Percentiles rank a stretch among this genome's conserved stretches.
phyloP scores from a whole-genome alignment of 2,888 invertebrate species.

The Limnephilus marmoratus region DNA sequence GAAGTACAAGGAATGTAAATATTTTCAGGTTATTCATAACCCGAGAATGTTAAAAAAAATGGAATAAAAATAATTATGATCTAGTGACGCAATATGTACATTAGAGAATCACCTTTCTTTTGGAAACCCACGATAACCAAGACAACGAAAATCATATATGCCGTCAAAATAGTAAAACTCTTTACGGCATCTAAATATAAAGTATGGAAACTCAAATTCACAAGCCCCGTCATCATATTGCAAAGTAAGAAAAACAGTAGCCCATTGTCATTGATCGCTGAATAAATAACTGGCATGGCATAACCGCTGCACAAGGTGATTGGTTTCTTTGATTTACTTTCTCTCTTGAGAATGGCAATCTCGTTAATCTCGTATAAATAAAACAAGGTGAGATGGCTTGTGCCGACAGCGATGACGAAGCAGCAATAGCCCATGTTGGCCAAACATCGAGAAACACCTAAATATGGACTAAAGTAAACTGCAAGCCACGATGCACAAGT shows the following conservation, averaged over 20 bases:
- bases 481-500: constrained; percentile 72
- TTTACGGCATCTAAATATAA: constrained; percentile 71
- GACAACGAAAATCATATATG: constrained; percentile 78
- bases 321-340: constrained; percentile 62
- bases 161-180: constrained; percentile 77
- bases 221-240: constrained; percentile 89
- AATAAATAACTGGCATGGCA: constrained; percentile 78
- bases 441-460: constrained; percentile 86
- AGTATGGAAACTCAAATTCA: constrained; percentile 86
- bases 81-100: neutral
- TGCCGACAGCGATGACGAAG: constrained; percentile 84
- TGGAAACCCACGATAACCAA: constrained; percentile 68
- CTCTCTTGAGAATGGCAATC: constrained; percentile 35
- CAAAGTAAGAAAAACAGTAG: constrained; percentile 89
- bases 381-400: constrained; percentile 77
- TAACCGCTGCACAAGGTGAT: constrained; percentile 49
- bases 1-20: no score
- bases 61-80: neutral
- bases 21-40: no score
- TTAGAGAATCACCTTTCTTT: constrained; percentile 41
- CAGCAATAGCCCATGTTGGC: constrained; percentile 90
- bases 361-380: constrained; percentile 76
- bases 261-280: constrained; percentile 88
- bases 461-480: constrained; percentile 74
- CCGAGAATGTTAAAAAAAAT: no score